Base-by-base conservation (phyloP, 23 tunicate genomes). In the Phallusia fumigata region DNA sequence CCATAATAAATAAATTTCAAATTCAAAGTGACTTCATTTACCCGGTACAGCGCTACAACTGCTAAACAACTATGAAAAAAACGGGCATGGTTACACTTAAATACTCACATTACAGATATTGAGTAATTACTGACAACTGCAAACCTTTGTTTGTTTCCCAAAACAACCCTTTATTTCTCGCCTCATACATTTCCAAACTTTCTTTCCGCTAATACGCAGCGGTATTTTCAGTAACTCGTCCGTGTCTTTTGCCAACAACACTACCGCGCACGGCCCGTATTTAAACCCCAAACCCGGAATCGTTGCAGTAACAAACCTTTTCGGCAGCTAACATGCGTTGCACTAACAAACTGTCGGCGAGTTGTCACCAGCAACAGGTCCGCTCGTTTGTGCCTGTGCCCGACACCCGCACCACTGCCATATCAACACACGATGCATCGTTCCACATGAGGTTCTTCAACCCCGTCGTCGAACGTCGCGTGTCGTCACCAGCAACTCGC, bases 341-440 rank as follows among this genome's bases (percentile, higher is more conserved):
- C 81, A 36, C 35, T 76, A 52, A 84, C 81, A 76, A 84, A 84
- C 87, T 84, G 21, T 19, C 33, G 30, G 34, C 22, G 24, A 76
- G 87, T 84, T 76, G 79, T 84, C 36, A 64, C 22, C 31, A 40
- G 81, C 87, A 84, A 84, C 87, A 84, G 73, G 49, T 64, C 35
- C 47, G 51, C 77, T 30, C 32, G 51, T 32, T 24, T 24, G 16
- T 58, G 28, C 69, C 69, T 58, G 69, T 24, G 69, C 69, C 28
- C 69, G 47, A 40, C 47, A 40, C 47, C 47, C 47, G 47, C 47
- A 40, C 47, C 47, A 40, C 47, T 40, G 47, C 28, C 28, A 58
- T 58, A 58, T 58, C 69, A 58, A 58, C 69, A 24, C 69, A 24
- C 69, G 69, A 58, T 58, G 69, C 69, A 58, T 24, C 69, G 69